Conservation (phyloP, 1,140 invertebrate genomes). For the Scaptomyza pallida region DNA sequence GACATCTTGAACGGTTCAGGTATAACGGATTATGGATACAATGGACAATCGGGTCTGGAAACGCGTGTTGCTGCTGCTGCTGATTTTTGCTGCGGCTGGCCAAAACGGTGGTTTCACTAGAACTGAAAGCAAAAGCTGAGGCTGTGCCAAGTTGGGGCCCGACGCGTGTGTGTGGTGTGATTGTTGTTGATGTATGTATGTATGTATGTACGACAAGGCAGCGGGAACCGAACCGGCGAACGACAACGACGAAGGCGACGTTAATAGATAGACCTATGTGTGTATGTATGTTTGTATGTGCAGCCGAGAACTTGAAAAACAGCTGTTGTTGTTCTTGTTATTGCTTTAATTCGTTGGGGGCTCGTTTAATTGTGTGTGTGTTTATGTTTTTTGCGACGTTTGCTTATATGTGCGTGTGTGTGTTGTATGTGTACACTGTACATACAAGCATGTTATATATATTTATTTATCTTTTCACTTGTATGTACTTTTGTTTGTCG, state of each 20-base stretch:
- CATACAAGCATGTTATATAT: conserved; percentile 1
- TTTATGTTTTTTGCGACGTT: conserved; percentile 37
- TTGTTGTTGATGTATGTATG: conserved; percentile 61
- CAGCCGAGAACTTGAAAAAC: conserved; percentile 43
- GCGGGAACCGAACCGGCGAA: neutral
- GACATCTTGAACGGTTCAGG: conserved; percentile 62
- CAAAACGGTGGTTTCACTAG: conserved; percentile 73
- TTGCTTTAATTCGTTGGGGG: conserved; percentile 37
- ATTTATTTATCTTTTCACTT: conserved; percentile 4
- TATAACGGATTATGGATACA: conserved; percentile 24
- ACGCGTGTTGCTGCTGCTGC: conserved; percentile 14
- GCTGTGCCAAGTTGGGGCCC: conserved; percentile 52
- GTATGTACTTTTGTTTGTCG: conserved; percentile 5
- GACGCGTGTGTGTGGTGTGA: conserved; percentile 57
- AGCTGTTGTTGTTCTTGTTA: conserved; percentile 31
- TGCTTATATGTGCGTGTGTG: neutral
- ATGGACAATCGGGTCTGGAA: conserved; percentile 26
- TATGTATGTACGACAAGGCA: conserved; percentile 63
- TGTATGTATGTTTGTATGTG: neutral
- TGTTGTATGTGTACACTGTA: neutral
- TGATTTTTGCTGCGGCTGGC: conserved; percentile 42
- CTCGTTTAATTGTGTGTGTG: conserved; percentile 26
- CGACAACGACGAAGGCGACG: conserved; percentile 15
- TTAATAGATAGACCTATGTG: neutral
- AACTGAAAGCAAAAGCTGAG: conserved; percentile 73